Conservation (phyloP, 2,113 vertebrate species). For the Nerophis lumbriciformis region DNA sequence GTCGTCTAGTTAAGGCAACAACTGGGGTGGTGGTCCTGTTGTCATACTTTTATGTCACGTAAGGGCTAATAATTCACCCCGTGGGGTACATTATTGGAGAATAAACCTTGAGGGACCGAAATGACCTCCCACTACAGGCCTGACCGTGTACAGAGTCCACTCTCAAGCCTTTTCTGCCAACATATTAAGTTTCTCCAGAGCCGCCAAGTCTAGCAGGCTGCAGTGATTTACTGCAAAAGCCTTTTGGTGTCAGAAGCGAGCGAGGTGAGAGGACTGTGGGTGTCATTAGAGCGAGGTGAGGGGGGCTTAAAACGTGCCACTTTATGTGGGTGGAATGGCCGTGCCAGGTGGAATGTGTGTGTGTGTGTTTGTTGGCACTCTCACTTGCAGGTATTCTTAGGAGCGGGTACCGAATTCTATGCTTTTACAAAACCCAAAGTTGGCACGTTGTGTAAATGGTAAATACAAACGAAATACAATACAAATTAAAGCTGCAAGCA, state of each 20-base stretch:
- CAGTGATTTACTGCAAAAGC: constrained; percentile 64
- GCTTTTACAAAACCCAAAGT: too few species aligned
- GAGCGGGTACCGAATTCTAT: too few species aligned
- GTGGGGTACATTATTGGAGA: background rate
- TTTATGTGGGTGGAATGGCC: constrained; percentile 38
- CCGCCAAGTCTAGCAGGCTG: constrained; percentile 52
- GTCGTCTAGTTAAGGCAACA: background rate
- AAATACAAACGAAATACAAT: too few species aligned
- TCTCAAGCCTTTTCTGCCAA: constrained; percentile 52
- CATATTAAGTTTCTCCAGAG: constrained; percentile 55
- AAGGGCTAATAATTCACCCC: background rate
- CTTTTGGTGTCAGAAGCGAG: constrained; percentile 65
- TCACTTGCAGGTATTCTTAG: too few species aligned
- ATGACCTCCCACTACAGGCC: background rate
- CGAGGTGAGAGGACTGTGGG: constrained; percentile 47
- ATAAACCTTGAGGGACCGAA: background rate
- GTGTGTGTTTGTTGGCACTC: too few species aligned
- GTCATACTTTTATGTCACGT: background rate
- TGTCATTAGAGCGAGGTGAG: constrained; percentile 60
- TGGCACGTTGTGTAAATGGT: too few species aligned
- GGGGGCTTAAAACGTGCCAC: constrained; percentile 55
- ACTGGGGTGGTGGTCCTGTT: background rate
- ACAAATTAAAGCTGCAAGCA: too few species aligned
- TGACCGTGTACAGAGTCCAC: constrained; percentile 6
- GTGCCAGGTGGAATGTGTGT: constrained; percentile 2